phyloP scores from a whole-genome alignment of 2,797 vertebrate species.

The Etheostoma nigrum region DNA sequence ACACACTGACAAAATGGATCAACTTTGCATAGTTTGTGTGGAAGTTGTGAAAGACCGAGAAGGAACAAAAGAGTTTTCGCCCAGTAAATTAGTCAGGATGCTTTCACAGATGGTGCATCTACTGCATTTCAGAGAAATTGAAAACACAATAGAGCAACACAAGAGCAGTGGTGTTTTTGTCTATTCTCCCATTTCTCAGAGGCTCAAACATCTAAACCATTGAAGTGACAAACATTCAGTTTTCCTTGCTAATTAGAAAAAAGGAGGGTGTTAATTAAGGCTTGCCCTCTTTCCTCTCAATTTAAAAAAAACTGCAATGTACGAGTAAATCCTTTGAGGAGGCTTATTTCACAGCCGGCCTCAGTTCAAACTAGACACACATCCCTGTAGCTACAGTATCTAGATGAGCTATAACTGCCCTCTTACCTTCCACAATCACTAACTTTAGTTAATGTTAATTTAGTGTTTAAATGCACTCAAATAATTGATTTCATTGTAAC shows the following conservation, averaged over 20 bases:
- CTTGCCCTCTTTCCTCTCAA: neutral
- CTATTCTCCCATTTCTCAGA: constrained; percentile 1
- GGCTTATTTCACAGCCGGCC: constrained; percentile 25
- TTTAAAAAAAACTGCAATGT: constrained; percentile 3
- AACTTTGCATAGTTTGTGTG: constrained; percentile 60
- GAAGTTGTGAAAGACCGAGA: constrained; percentile 61
- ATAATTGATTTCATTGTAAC: neutral
- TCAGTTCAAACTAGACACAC: constrained; percentile 5
- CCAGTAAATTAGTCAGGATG: constrained; percentile 48
- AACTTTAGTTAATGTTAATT: neutral
- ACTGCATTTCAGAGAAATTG: constrained; percentile 11
- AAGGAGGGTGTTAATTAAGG: constrained; percentile 5
- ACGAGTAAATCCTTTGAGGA: constrained; percentile 1
- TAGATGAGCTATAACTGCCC: neutral
- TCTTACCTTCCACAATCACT: neutral
- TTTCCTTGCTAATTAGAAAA: constrained; percentile 22
- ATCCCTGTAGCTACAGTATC: constrained; percentile 7
- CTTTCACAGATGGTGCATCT: constrained; percentile 50
- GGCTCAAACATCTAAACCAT: constrained; percentile 1
- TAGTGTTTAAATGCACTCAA: neutral
- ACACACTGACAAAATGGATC: constrained; percentile 22
- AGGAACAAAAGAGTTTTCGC: constrained; percentile 49
- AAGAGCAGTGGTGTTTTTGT: neutral
- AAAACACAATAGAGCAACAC: neutral
- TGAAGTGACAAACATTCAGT: neutral